phyloP scores from a whole-genome alignment of 2,888 invertebrate genomes.

The Troilus luridus region DNA sequence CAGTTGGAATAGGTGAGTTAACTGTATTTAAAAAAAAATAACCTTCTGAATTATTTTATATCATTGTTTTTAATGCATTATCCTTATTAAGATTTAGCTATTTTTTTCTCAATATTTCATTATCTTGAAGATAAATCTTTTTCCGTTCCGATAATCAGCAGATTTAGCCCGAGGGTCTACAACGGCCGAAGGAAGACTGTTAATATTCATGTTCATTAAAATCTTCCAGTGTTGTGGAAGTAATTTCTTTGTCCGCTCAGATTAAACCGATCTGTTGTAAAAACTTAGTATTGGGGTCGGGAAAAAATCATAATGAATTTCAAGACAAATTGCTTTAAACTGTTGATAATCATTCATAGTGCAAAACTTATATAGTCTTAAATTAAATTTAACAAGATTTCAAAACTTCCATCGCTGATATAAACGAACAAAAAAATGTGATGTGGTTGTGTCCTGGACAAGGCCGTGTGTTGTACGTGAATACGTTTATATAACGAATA shows the following conservation, averaged over 20 bases:
- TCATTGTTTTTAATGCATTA: too few species aligned
- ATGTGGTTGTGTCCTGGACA: too few species aligned
- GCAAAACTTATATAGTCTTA: too few species aligned
- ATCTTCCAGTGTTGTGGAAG: slow-evolving; percentile 1
- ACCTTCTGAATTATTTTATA: too few species aligned
- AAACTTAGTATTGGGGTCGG: neutral
- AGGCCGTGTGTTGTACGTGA: too few species aligned
- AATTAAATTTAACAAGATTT: neutral
- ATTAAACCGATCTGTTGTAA: neutral
- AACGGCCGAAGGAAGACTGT: neutral
- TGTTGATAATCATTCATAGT: neutral
- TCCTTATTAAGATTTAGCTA: neutral
- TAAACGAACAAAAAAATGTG: too few species aligned
- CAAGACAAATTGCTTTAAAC: neutral
- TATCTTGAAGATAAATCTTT: neutral
- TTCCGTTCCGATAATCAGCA: too few species aligned
- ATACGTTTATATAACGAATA: too few species aligned
- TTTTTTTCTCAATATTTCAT: neutral
- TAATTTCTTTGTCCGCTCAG: neutral
- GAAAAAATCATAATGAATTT: neutral
- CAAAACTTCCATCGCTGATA: too few species aligned
- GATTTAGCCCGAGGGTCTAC: neutral
- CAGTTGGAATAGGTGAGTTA: too few species aligned
- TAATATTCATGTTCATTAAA: slow-evolving; percentile 28
- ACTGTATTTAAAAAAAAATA: too few species aligned